Base-by-base conservation (phyloP, 2,797 vertebrate genomes). In the Heteromormyrus szaboi region DNA sequence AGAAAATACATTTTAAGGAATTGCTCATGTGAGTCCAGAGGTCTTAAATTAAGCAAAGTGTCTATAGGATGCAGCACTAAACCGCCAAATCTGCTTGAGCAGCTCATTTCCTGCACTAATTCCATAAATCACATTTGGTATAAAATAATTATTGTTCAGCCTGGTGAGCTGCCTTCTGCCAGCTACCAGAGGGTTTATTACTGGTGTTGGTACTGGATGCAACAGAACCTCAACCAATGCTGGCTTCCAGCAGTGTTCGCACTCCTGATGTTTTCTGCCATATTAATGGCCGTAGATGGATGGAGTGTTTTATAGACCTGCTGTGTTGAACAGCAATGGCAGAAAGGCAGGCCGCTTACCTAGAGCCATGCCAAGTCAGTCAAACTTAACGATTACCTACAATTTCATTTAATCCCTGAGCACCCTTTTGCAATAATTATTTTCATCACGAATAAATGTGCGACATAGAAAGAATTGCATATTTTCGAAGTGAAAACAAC, bases 31-130 rank as follows among this genome's bases (percentile, higher is more conserved):
- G 51, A 86, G 19, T 14, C 12, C 29, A 33, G 12, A 17, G 85
- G 29, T 37, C 33, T 54, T 86, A 19, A 56, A n/a, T 54, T 54
- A 56, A 86, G 53, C 8, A 37, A 59, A 51, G 46, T 53, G 84
- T 85, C 46, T 11, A 85, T 29, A 33, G 46, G 48, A 84, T 9
- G 11, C 8, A 22, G 89, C 92, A 90, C 87, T 83, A 17, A 83
- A 89, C 86, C 46, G 59, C 87, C 76, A 76, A 79, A 83, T 53
- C 41, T 44, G 91, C 91, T 91, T 62, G 88, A 91, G 89, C 91
- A 88, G 95, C 95, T 95, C 94, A 95, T 96, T 96, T 96, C 94
- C 92, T 93, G 93, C 94, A 95, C 95, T 95, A 94, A 95, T 94
- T 93, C 91, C 92, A 93, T 90, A 94, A 94, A 91, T 91, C 90